Base-by-base conservation (phyloP, 2,113 vertebrate species). In the Hemiscyllium ocellatum region DNA sequence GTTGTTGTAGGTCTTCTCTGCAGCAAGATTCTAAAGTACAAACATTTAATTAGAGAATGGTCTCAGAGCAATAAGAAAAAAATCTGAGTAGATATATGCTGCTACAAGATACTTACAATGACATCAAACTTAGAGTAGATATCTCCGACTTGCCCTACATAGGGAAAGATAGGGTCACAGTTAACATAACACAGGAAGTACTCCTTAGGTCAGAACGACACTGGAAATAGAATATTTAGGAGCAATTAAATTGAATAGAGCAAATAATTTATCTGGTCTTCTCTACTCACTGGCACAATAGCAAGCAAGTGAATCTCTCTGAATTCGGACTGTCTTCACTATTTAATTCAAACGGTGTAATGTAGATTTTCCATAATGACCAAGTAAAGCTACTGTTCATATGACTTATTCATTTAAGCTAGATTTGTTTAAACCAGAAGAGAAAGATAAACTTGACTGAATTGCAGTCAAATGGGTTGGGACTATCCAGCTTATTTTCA, bases 111-210 rank as follows among this genome's bases (percentile, higher is more conserved):
- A 99, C 99, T 99, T 98, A 99, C 99, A 96, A 99, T 99, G 91
- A 99, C 99, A 20, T 99, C 99, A 96, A 99, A 99, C 96, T 99
- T 99, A 94, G 99, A 99, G 97, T 99, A 99, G 96, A 99, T 99
- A 96, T 99, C 99, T 96, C 99, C 98, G 96, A 99, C 99, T 95
- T 98, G 98, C 70, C 99, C 99, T 99, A 95, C 70, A 96, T 96
- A 61, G 65, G 96, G 86, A 65, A 95, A 95, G 96, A 85, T n/a
- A 94, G 95, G 42, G 83, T 29, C 93, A 12, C 12, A 50, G 52
- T 90, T 76, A 95, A 15, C 47, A 87, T 52, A 37, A 95, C 72
- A 56, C 52, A 26, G 24, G 50, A 56, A 50, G 86, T 29, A 56
- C 24, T 29, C 47, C 26, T 50, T 47, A 89, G 42, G 83, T 33